Evolutionary conservation across 2,113 vertebrate genomes (phyloP).

Genomic region (Anhinga rufa): DNA sequence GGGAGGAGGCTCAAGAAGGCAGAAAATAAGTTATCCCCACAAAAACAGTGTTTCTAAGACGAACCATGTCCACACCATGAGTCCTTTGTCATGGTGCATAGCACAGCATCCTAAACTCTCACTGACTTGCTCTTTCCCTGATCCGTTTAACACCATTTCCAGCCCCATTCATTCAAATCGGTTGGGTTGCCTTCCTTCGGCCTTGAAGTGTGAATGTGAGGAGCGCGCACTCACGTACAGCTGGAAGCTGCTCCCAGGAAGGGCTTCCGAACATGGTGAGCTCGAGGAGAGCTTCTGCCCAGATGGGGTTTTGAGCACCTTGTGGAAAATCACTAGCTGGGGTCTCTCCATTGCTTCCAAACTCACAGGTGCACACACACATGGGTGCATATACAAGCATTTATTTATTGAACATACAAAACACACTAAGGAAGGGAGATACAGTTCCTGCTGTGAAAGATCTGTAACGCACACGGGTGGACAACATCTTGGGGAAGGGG

Average conservation of each 20-base stretch:
- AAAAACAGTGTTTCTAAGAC: not conserved
- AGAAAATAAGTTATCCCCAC: not conserved
- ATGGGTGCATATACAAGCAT: fast-evolving
- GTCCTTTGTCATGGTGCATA: not conserved
- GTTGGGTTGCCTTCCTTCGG: not conserved
- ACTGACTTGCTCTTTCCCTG: not conserved
- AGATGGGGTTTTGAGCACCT: not conserved
- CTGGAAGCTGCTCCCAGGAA: not conserved
- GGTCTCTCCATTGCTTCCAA: not conserved
- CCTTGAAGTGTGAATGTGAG: not conserved
- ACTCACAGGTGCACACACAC: not conserved
- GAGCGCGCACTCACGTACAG: fast-evolving
- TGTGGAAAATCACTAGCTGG: not conserved
- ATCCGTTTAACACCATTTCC: not conserved
- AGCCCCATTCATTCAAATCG: not conserved
- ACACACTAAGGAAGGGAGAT: not conserved
- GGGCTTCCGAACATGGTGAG: not conserved
- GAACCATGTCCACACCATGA: not conserved
- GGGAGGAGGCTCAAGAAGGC: not conserved
- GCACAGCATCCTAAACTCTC: fast-evolving
- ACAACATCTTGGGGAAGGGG: not conserved
- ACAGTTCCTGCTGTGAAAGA: not conserved
- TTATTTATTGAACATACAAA: not conserved
- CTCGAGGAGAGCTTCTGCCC: not conserved
- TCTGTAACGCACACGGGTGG: not conserved